Percentiles rank a stretch among this genome's conserved stretches.
phyloP scores from a whole-genome alignment of 2,113 vertebrate genomes.

The Stomatorhinus ivindoensis region DNA sequence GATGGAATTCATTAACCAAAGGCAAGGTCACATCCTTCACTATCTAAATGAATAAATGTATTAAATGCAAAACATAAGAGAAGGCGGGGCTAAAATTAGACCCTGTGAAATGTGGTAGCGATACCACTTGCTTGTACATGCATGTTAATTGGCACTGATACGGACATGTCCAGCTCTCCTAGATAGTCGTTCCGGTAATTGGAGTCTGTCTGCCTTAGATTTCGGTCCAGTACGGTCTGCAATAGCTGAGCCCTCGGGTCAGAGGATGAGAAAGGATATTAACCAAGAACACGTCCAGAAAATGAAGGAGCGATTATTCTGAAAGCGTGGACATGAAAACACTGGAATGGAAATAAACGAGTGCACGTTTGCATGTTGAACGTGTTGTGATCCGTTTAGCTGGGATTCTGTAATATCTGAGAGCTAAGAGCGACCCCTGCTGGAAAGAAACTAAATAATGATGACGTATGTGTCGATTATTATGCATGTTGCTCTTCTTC shows the following conservation, averaged over 20 bases:
- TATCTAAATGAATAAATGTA: background rate
- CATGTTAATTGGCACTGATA: background rate
- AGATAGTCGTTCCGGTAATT: background rate
- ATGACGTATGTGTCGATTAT: background rate
- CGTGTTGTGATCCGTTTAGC: background rate
- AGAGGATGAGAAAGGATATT: background rate
- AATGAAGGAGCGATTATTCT: background rate
- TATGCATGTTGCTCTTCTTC: background rate
- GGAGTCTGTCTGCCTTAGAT: background rate
- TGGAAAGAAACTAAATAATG: background rate
- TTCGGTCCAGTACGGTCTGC: background rate
- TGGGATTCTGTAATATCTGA: background rate
- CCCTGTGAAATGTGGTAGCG: background rate
- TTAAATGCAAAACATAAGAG: background rate
- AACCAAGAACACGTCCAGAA: background rate
- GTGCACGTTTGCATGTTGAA: background rate
- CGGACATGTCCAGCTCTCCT: background rate
- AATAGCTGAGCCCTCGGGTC: background rate
- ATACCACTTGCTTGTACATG: background rate
- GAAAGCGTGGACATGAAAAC: background rate
- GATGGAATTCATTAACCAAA: background rate
- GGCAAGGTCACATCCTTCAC: background rate
- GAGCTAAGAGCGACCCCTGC: background rate
- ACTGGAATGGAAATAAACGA: background rate
- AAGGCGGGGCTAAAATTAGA: background rate